Evolutionary conservation across 2,888 invertebrate species (phyloP).

Genomic region (Branchipolynoe longqiensis): DNA sequence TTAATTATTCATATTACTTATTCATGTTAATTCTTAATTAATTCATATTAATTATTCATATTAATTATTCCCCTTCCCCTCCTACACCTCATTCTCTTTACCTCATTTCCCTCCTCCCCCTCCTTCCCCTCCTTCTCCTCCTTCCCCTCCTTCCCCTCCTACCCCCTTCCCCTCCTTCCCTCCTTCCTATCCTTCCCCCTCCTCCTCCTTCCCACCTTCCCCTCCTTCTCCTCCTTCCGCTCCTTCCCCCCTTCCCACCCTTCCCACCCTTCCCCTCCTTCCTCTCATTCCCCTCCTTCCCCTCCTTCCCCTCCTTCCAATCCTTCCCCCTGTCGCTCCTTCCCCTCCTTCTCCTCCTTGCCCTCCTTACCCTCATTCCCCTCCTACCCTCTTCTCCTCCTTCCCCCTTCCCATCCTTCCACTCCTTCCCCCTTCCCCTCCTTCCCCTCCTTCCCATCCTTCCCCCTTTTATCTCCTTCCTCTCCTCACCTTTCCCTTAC

Average conservation of each 20-base stretch:
- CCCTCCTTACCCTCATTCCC: not conserved
- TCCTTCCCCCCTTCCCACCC: not conserved
- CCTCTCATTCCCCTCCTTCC: not conserved
- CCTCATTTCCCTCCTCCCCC: not conserved
- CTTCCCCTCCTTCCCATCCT: not conserved
- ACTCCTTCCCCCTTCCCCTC: not conserved
- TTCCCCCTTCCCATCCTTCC: not conserved
- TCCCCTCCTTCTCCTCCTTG: not conserved
- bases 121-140: not conserved
- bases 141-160: not conserved
- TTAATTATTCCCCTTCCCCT: not conserved
- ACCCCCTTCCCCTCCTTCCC: not conserved
- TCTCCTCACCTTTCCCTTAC: not conserved
- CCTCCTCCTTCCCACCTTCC: not conserved
- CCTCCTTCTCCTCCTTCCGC: not conserved
- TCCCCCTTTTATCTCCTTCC: not conserved
- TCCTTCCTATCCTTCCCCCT: not conserved
- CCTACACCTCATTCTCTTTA: not conserved
- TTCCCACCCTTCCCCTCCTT: not conserved
- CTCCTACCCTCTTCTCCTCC: not conserved
- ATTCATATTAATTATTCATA: too few relatives aligned
- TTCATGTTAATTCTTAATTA: too few relatives aligned
- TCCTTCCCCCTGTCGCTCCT: not conserved
- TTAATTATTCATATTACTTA: too few relatives aligned
- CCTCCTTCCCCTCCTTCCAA: not conserved